Percentiles rank a stretch among this genome's conserved stretches.
Evolutionary conservation across 92 coral and sea anemone genomes (phyloP).

Genomic region (Palythoa grandis): DNA sequence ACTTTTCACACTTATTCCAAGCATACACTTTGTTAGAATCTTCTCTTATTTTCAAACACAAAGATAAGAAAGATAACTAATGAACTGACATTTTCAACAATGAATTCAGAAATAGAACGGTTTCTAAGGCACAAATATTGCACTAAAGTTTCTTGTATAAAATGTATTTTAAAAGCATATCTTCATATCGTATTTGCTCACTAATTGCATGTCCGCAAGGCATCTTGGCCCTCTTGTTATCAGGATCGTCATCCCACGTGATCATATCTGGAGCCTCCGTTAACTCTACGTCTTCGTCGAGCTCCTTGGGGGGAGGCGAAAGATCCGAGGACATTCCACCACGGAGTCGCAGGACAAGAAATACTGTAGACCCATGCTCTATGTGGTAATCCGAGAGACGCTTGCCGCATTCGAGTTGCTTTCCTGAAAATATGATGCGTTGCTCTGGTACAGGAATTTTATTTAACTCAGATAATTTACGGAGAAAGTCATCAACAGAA

Average conservation of each 20-base stretch:
- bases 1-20: neutral
- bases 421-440: conserved; percentile 57
- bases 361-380: conserved; percentile 62
- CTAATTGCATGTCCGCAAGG: conserved; percentile 96
- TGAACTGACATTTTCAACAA: no score
- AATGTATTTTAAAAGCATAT: no score
- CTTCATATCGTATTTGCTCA: conserved; percentile 28
- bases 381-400: conserved; percentile 65
- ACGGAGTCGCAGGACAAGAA: conserved; percentile 59
- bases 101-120: no score
- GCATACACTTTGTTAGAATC: no score
- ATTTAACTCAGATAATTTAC: conserved; percentile 46
- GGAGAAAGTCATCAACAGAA: conserved; percentile 63
- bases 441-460: conserved; percentile 62
- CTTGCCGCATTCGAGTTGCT: conserved; percentile 63
- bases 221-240: conserved; percentile 88
- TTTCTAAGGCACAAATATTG: no score
- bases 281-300: conserved; percentile 83
- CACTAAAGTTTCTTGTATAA: no score
- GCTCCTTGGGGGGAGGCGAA: conserved; percentile 57
- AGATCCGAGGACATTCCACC: conserved; percentile 67
- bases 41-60: no score
- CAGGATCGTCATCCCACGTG: conserved; percentile 95
- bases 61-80: no score
- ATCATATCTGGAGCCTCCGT: conserved; percentile 89